Conservation (phyloP, 2,113 vertebrate species). For the Pyxicephalus adspersus region DNA sequence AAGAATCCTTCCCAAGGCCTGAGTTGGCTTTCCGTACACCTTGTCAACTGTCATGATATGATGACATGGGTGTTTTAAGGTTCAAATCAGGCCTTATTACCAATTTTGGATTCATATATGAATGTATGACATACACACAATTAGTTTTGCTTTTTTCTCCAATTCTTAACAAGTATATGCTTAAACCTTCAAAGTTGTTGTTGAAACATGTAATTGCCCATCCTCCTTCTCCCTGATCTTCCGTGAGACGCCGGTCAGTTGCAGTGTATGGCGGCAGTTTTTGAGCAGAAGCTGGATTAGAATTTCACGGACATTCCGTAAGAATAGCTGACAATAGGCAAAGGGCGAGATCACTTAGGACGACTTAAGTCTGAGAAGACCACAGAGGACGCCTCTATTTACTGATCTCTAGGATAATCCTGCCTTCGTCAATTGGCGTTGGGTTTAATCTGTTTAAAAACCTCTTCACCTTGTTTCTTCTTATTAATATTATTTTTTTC, state of each 20-base stretch:
- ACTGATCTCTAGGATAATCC: conserved; percentile 67
- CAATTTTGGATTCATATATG: no score
- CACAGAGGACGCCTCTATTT: conserved; percentile 32
- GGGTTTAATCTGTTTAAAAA: conserved; percentile 83
- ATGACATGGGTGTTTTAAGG: no score
- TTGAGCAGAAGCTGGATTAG: background rate
- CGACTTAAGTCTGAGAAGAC: conserved; percentile 15
- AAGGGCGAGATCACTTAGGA: conserved; percentile 27
- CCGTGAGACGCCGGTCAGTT: conserved; percentile 12
- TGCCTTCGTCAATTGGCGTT: conserved; percentile 82
- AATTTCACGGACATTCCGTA: conserved; percentile 24
- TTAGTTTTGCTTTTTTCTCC: no score
- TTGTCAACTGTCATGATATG: no score
- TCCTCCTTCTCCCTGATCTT: background rate
- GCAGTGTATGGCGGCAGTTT: background rate
- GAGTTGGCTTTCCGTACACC: no score
- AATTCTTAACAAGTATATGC: no score
- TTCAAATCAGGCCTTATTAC: no score
- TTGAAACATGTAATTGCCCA: no score
- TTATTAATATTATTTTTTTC: conserved; percentile 24
- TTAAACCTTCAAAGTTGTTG: no score
- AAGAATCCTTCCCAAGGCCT: no score
- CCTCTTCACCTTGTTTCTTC: conserved; percentile 73
- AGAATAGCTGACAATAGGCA: conserved; percentile 29
- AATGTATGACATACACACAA: no score